Evolutionary conservation across 2,113 vertebrate genomes (phyloP).

Genomic region (Hemicordylus capensis): DNA sequence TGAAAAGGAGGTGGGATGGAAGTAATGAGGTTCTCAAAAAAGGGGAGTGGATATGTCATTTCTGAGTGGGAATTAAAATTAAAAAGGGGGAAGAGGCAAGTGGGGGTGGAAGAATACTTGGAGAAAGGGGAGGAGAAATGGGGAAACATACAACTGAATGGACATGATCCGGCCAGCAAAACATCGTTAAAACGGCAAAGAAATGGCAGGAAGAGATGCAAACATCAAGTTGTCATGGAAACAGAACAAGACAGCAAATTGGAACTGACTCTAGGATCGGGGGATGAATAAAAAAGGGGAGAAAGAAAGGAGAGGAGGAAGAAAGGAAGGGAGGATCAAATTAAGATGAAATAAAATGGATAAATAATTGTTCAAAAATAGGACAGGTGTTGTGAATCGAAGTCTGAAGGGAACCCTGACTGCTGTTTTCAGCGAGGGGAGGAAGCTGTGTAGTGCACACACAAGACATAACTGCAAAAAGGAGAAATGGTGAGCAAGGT

Average conservation of each 20-base stretch:
- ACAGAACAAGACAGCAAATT: conserved; percentile 83
- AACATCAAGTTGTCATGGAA: conserved; percentile 78
- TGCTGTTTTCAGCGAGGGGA: neutral
- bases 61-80: neutral
- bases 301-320: neutral
- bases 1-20: conserved; percentile 12
- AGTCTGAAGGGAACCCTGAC: conserved; percentile 74
- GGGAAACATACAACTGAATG: conserved; percentile 57
- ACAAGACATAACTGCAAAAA: conserved; percentile 74
- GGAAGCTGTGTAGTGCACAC: conserved; percentile 42
- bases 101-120: conserved; percentile 46
- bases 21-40: conserved; percentile 41
- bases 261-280: conserved; percentile 74
- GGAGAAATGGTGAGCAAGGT: neutral
- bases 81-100: conserved; percentile 34
- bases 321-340: conserved; percentile 33
- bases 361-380: conserved; percentile 67
- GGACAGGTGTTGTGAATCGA: conserved; percentile 75
- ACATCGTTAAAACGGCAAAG: conserved; percentile 75
- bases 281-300: conserved; percentile 64
- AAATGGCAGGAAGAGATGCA: conserved; percentile 71
- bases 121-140: conserved; percentile 71
- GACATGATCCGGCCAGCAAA: conserved; percentile 66
- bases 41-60: conserved; percentile 51
- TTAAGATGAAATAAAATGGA: conserved; percentile 51